Conservation (phyloP, 2,888 invertebrate species). For the Mycalesis mineus region DNA sequence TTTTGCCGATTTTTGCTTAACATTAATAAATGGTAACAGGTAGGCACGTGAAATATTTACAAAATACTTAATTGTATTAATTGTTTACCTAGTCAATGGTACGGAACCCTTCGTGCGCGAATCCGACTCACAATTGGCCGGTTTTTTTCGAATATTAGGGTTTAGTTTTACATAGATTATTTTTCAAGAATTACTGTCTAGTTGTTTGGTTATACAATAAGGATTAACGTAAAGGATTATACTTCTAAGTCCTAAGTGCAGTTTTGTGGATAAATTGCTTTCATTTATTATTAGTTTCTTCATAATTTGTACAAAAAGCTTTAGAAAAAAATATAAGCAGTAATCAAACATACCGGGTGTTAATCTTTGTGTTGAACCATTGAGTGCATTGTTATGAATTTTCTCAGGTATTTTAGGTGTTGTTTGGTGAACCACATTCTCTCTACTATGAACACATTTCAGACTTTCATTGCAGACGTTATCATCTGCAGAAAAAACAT, state of each 20-base stretch:
- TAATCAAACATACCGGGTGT: conserved; percentile 62
- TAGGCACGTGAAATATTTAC: too few species aligned
- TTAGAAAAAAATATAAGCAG: conserved; percentile 19
- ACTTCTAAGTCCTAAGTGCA: background rate
- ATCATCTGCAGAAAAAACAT: conserved; percentile 70
- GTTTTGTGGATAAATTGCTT: background rate
- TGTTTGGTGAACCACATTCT: conserved; percentile 48
- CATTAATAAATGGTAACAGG: too few species aligned
- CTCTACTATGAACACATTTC: conserved; percentile 57
- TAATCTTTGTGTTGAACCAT: conserved; percentile 67
- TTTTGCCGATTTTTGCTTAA: too few species aligned
- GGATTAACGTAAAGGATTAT: background rate
- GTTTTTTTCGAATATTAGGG: too few species aligned
- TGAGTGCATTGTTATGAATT: conserved; percentile 56
- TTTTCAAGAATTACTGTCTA: background rate
- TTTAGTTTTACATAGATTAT: too few species aligned
- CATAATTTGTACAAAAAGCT: background rate
- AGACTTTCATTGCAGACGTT: conserved; percentile 68
- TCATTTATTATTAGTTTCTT: background rate
- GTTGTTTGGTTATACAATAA: background rate
- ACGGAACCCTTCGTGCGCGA: too few species aligned
- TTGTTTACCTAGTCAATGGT: too few species aligned
- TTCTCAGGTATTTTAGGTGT: conserved; percentile 63
- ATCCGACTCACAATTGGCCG: too few species aligned
- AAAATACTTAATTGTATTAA: too few species aligned